phyloP scores from a whole-genome alignment of 2,888 invertebrate species.

The Plebejus anna region DNA sequence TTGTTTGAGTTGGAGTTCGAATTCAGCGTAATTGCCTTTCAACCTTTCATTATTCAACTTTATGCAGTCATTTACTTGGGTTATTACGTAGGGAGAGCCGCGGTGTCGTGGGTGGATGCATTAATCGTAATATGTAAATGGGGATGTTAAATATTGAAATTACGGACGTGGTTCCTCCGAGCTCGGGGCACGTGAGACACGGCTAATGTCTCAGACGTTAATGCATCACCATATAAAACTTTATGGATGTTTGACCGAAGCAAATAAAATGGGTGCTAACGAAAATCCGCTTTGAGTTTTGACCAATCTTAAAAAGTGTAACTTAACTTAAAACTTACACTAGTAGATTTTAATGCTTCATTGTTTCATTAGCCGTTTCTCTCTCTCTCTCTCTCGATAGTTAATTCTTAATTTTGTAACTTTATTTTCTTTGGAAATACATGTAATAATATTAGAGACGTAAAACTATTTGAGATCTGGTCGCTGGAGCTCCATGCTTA shows the following conservation, averaged over 20 bases:
- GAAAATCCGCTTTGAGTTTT: not conserved
- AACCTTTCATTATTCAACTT: constrained; percentile 79
- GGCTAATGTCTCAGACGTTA: not conserved
- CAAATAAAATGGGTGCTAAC: not conserved
- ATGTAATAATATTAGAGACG: not conserved
- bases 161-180: constrained; percentile 58
- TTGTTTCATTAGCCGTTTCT: not conserved
- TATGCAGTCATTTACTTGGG: constrained; percentile 78
- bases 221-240: constrained; percentile 1
- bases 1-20: constrained; percentile 78
- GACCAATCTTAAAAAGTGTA: not conserved
- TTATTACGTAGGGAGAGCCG: constrained; percentile 74
- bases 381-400: too few species aligned
- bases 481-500: not conserved
- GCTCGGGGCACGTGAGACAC: constrained; percentile 39
- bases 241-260: not conserved
- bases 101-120: constrained; percentile 75
- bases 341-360: too few species aligned
- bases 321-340: not conserved
- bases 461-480: not conserved
- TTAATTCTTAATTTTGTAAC: not conserved
- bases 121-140: constrained; percentile 78
- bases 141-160: constrained; percentile 75
- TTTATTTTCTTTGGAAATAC: not conserved
- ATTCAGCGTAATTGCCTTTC: constrained; percentile 79